A percentile compares a stretch with the other conserved stretches of the same genome.
Evolutionary conservation across 1,140 invertebrate species (phyloP).

Genomic region (Zaprionus vittiger): DNA sequence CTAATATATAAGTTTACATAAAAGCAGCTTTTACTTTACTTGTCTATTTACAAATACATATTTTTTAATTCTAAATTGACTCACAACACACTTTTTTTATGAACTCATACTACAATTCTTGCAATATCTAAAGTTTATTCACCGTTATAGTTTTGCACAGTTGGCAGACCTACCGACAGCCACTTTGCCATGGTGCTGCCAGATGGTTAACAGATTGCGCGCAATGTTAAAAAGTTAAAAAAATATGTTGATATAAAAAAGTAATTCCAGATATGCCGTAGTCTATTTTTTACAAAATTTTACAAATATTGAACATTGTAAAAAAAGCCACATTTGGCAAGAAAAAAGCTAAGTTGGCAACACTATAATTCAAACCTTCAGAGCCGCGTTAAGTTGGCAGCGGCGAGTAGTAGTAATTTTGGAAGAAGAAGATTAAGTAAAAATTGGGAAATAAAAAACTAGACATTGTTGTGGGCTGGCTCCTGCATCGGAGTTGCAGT

Average conservation of each 20-base stretch:
- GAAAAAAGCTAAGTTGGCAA: not conserved
- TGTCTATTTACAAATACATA: not conserved
- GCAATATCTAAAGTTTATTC: no score
- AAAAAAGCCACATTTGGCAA: not conserved
- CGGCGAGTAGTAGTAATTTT: conserved; percentile 13
- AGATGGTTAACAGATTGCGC: no score
- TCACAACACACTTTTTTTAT: not conserved
- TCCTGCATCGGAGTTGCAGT: conserved; percentile 67
- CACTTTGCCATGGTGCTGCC: no score
- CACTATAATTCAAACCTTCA: not conserved
- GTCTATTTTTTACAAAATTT: not conserved
- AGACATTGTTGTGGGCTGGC: conserved; percentile 46
- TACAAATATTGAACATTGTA: not conserved
- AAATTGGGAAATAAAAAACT: conserved; percentile 45
- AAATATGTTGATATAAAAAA: no score
- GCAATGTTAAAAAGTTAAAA: no score
- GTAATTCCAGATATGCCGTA: not conserved
- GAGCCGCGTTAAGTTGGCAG: conserved; percentile 41
- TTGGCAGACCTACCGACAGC: no score
- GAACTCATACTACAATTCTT: not conserved
- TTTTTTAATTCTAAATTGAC: not conserved
- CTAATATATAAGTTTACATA: not conserved
- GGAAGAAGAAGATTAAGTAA: conserved; percentile 33
- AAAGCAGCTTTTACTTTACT: not conserved
- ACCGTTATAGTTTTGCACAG: no score